A percentile compares a stretch with the other conserved stretches of the same genome.
Evolutionary conservation across 2,797 vertebrate genomes (phyloP).

Genomic region (Monodelphis domestica): DNA sequence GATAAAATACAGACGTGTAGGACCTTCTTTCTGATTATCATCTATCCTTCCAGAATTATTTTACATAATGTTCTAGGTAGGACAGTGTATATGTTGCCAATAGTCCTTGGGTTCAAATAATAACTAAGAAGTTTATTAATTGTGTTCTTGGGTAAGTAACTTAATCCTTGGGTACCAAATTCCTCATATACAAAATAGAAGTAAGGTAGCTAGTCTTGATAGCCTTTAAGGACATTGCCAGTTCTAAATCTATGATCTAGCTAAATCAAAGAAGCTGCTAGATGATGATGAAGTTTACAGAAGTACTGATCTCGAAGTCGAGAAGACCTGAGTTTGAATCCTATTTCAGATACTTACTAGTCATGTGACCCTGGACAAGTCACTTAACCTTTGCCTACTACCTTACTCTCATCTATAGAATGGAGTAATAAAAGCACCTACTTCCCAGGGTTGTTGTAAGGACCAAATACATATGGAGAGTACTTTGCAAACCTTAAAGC

Average conservation of each 20-base stretch:
- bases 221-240: background rate
- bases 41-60: background rate
- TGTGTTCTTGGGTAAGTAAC: background rate
- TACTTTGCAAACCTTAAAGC: background rate
- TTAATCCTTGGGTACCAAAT: background rate
- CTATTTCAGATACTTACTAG: background rate
- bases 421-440: background rate
- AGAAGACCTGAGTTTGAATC: background rate
- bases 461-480: background rate
- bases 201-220: background rate
- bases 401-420: background rate
- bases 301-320: background rate
- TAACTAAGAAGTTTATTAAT: background rate
- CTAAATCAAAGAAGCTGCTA: background rate
- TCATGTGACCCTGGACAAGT: background rate
- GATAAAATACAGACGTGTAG: background rate
- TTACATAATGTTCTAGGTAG: background rate
- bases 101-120: background rate
- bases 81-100: background rate
- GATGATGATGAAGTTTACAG: background rate
- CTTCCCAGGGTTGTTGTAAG: background rate
- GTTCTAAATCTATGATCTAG: background rate
- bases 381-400: background rate
- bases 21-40: background rate
- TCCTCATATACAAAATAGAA: background rate